A percentile compares a stretch with the other conserved stretches of the same genome.
Evolutionary conservation across 2,888 invertebrate species (phyloP).

Genomic region (Drosophila antonietae): DNA sequence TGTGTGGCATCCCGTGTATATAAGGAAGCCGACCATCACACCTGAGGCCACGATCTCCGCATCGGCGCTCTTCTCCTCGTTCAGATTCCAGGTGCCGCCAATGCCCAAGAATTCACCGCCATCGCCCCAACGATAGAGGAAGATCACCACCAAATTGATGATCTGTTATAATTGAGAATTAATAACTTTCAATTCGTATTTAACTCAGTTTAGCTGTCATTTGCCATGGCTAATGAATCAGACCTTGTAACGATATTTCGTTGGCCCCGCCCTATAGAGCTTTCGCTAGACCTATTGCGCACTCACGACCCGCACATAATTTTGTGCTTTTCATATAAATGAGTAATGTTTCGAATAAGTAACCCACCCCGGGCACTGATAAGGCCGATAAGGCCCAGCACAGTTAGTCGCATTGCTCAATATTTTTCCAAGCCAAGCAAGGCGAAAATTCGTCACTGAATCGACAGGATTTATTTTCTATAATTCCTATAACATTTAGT

Average conservation of each 20-base stretch:
- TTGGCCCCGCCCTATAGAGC: conserved; percentile 42
- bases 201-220: neutral
- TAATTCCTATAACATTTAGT: neutral
- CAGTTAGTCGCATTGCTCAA: conserved; percentile 49
- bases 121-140: conserved; percentile 93
- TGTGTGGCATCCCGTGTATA: conserved; percentile 92
- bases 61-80: conserved; percentile 94
- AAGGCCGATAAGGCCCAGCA: conserved; percentile 32
- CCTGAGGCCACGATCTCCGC: conserved; percentile 95
- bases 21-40: conserved; percentile 93
- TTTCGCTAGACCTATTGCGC: conserved; percentile 21
- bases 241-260: conserved; percentile 22
- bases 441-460: neutral
- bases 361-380: conserved; percentile 35
- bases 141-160: conserved; percentile 91
- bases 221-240: conserved; percentile 24
- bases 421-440: conserved; percentile 15
- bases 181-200: neutral
- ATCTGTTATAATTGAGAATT: conserved; percentile 86
- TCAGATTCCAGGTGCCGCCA: conserved; percentile 95
- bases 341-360: conserved; percentile 64
- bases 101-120: conserved; percentile 93
- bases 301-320: conserved; percentile 32
- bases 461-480: neutral
- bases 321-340: conserved; percentile 37